Evolutionary conservation across 2,797 vertebrate species (phyloP).

Genomic region (Amblyopsis hoosieri): DNA sequence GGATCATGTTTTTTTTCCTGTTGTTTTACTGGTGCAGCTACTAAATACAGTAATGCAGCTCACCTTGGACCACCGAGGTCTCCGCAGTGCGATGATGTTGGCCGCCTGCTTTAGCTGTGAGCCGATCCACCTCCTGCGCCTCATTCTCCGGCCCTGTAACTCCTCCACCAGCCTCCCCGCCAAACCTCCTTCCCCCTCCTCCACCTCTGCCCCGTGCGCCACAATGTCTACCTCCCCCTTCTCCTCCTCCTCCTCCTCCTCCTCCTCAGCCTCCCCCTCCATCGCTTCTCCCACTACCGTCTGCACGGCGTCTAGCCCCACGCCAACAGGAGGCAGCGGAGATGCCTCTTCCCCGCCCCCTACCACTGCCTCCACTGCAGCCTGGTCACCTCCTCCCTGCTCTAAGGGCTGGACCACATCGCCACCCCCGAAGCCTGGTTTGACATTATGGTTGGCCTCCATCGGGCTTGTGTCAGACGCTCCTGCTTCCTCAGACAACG

Average conservation of each 20-base stretch:
- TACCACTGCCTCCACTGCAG: slow-evolving; percentile 19
- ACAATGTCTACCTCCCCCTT: too few relatives aligned
- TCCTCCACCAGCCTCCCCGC: slow-evolving; percentile 8
- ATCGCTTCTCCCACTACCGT: slow-evolving; percentile 26
- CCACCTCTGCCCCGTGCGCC: slow-evolving; percentile 9
- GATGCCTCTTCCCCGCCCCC: slow-evolving; percentile 6
- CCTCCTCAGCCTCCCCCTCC: slow-evolving; percentile 14
- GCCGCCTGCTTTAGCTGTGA: slow-evolving; percentile 15
- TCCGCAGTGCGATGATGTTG: slow-evolving; percentile 33
- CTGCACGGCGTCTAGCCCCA: slow-evolving; percentile 42
- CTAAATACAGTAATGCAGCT: slow-evolving; percentile 23
- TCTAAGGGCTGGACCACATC: slow-evolving; percentile 28
- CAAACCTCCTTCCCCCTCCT: slow-evolving; percentile 12
- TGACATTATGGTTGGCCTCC: slow-evolving; percentile 18
- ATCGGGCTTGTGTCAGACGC: neutral
- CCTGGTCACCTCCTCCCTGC: slow-evolving; percentile 4
- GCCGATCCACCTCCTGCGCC: slow-evolving; percentile 32
- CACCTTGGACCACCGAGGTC: slow-evolving; percentile 56
- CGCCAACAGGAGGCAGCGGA: slow-evolving; percentile 18
- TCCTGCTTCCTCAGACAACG: neutral
- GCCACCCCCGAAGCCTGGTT: neutral
- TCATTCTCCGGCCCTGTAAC: slow-evolving; percentile 28
- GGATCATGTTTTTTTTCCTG: neutral
- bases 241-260: slow-evolving; percentile 15
- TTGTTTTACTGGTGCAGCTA: neutral